Evolutionary conservation across 1,140 invertebrate species (phyloP), one percentile per base, ranked within the genome.

Genomic region (Trichonephila clavipes): DNA sequence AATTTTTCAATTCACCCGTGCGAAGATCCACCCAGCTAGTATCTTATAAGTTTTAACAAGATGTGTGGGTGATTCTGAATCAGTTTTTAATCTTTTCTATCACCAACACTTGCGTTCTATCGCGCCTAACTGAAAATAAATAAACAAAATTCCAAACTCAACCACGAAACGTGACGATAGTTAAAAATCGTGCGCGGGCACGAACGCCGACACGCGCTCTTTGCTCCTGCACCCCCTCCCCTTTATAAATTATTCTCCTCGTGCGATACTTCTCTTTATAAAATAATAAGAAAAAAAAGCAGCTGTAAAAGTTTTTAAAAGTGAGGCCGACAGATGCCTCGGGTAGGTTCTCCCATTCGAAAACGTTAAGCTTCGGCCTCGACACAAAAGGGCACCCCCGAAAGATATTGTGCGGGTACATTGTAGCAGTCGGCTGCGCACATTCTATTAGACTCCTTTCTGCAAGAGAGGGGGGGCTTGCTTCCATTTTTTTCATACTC

Each of bases 391-490:
- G 85, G 58, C 59, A 61, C 85, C 58, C 58, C 58, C 21, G 28
- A 87, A 59, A 87, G 85, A 40, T 87, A 87, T 87, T 87, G 85
- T 87, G 85, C 85, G 85, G 85, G 85, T 40, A 87, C 85, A 87
- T 87, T 87, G 85, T 87, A 61, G 19, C 85, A 87, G 85, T 34
- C 85, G 62, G 85, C 85, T 62, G 69, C 14, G 69, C 69, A 24
- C 85, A 87, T 87, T 87, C 85, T 87, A 87, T 87, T 87, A 28
- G 85, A 62, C 85, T 87, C 24, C 59, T 87, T 28, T 87, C 21
- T 34, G 10, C 69, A 24, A 72, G 16, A 24, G 28, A 34, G 59
- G 58, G 85, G 51, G 24, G 51, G n/a, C 85, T 87, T 21, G 19
- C 59, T 59, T 21, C 85, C 58, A 19, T 72, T 34, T 87, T 87